Conservation (phyloP, 2,888 invertebrate genomes). For the Pyrochroa serraticornis region DNA sequence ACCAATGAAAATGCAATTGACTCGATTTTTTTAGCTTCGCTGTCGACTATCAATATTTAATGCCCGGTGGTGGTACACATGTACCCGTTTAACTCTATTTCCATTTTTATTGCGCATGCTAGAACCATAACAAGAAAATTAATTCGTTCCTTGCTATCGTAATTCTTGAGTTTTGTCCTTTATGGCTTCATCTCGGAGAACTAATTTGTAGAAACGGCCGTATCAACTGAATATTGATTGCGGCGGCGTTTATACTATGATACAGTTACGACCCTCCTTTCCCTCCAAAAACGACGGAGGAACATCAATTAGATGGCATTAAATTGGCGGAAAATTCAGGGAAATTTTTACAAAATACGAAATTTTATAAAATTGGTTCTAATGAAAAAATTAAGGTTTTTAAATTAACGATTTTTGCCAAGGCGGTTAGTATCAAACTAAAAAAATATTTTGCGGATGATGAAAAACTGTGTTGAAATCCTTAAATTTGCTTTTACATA, state of each 20-base stretch:
- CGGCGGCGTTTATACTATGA: not conserved
- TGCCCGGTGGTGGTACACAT: constrained; percentile 29
- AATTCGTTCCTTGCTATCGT: constrained; percentile 40
- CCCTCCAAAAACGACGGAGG: too few relatives aligned
- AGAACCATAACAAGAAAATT: constrained; percentile 48
- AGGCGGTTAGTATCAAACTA: too few relatives aligned
- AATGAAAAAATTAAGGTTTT: too few relatives aligned
- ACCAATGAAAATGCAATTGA: constrained; percentile 37
- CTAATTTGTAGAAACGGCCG: constrained; percentile 38
- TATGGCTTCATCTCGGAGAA: constrained; percentile 44
- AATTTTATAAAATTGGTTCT: too few relatives aligned
- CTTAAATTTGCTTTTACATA: too few relatives aligned
- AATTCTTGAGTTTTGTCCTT: constrained; percentile 43
- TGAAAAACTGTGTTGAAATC: too few relatives aligned
- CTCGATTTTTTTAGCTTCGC: constrained; percentile 30
- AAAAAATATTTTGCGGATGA: too few relatives aligned
- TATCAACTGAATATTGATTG: constrained; percentile 33
- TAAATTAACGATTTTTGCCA: too few relatives aligned
- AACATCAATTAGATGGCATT: too few relatives aligned
- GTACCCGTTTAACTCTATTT: constrained; percentile 37
- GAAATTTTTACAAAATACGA: too few relatives aligned
- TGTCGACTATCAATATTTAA: constrained; percentile 38
- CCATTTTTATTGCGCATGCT: constrained; percentile 47
- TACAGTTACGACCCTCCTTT: not conserved
- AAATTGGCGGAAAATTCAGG: too few relatives aligned